These are phyloP conservation scores for Sepiola atlantica DNA, from an alignment of 2,888 invertebrate genomes.

Conservation along the genomic window DNA sequence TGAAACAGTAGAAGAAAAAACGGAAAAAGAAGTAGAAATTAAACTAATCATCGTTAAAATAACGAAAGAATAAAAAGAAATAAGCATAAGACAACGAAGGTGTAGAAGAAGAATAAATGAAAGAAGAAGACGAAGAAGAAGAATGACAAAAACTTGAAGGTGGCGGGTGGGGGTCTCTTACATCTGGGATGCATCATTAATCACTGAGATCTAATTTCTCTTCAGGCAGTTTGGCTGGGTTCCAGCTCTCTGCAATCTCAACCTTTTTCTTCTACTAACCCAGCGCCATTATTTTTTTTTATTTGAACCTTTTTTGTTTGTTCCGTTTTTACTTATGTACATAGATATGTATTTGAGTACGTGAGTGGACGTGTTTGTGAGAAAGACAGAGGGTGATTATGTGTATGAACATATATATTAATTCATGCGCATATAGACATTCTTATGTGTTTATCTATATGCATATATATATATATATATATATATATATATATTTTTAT, in stretches of 20 bases:
- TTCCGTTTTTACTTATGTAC: neutral
- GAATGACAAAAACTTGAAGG: neutral
- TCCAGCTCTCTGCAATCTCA: slow-evolving; percentile 8
- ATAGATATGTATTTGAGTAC: neutral
- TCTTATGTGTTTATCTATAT: neutral
- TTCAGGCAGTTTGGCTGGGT: slow-evolving; percentile 32
- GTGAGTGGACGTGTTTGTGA: neutral
- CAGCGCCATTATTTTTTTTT: neutral
- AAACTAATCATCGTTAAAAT: neutral
- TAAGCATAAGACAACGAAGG: neutral
- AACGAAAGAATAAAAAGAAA: neutral
- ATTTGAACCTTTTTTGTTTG: neutral
- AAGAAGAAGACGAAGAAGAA: neutral
- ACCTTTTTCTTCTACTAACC: neutral
- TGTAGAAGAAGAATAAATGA: neutral
- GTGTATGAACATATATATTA: neutral
- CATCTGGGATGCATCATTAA: slow-evolving; percentile 32
- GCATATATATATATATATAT: neutral
- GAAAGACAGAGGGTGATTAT: neutral
- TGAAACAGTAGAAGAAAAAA: neutral
- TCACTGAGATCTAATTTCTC: slow-evolving; percentile 13
- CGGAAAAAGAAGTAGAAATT: neutral
- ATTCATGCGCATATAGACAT: neutral
- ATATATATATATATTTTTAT: neutral
- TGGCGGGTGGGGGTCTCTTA: neutral